Evolutionary conservation across 2,888 invertebrate species (phyloP).

Genomic region (Pterostichus madidus): DNA sequence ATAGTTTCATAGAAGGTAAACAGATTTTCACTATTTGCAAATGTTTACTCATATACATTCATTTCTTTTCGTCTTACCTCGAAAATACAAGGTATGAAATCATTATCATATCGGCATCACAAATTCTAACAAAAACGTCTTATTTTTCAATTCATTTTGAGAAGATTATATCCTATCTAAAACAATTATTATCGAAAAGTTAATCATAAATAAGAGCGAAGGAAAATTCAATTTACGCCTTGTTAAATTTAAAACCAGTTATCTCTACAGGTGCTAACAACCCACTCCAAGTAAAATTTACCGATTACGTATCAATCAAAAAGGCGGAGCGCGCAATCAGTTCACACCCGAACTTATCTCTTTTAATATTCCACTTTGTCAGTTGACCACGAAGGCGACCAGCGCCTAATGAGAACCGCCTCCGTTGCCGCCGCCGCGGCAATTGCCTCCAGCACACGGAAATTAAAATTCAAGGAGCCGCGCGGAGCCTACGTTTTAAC

Average conservation of each 20-base stretch:
- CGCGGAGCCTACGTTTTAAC: constrained; percentile 48
- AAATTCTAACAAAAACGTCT: no score
- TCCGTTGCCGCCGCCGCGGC: background rate
- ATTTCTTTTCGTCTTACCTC: background rate
- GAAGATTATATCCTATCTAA: background rate
- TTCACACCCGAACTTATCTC: background rate
- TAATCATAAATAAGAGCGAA: constrained; percentile 14
- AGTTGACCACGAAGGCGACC: background rate
- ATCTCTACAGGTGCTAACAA: constrained; percentile 30
- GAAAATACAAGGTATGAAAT: background rate
- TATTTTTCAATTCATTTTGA: no score
- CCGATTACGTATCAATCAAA: constrained; percentile 44
- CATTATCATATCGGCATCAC: background rate
- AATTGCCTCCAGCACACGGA: constrained; percentile 29
- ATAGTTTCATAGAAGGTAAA: no score
- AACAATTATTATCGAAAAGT: constrained; percentile 11
- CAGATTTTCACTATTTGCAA: no score
- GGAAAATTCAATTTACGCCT: constrained; percentile 9
- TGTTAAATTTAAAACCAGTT: constrained; percentile 18
- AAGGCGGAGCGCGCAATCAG: constrained; percentile 6
- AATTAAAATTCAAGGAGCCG: constrained; percentile 59
- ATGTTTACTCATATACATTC: no score
- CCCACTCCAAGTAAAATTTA: background rate
- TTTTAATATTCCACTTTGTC: background rate
- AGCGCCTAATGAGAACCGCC: constrained; percentile 23